Percentiles rank a stretch among this genome's conserved stretches.
phyloP scores from a whole-genome alignment of 64 coral and sea anemone genomes.

The Dendronephthya gigantea region DNA sequence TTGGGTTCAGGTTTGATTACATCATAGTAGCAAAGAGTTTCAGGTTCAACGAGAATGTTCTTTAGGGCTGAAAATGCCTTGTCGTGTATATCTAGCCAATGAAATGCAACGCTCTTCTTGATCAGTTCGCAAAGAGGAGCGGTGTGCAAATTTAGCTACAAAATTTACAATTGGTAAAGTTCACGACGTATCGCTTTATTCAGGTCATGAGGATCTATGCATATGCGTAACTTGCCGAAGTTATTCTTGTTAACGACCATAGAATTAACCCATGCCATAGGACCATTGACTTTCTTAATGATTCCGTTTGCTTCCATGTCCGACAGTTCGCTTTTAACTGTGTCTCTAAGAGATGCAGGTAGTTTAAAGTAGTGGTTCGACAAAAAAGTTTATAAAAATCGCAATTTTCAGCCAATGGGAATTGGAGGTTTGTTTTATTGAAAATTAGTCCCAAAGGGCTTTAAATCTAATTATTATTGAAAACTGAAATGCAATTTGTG shows the following conservation, averaged over 20 bases:
- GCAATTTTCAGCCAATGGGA: no score
- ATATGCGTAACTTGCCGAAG: constrained; percentile 32
- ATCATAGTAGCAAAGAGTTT: constrained; percentile 1
- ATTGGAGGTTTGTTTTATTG: no score
- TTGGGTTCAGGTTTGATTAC: neutral
- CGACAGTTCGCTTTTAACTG: constrained; percentile 10
- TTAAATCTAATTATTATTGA: no score
- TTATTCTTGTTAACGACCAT: constrained; percentile 27
- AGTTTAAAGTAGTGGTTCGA: no score
- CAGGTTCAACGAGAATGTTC: neutral
- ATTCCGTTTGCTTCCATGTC: constrained; percentile 31
- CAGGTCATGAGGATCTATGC: constrained; percentile 45
- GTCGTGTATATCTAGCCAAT: neutral
- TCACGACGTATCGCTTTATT: constrained; percentile 41
- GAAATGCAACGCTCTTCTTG: neutral
- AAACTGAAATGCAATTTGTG: no score
- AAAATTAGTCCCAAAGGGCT: no score
- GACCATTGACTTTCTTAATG: constrained; percentile 3
- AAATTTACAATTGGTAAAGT: constrained; percentile 40
- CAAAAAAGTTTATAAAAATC: no score
- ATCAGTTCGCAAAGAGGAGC: neutral
- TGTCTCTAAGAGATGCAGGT: constrained; percentile 17
- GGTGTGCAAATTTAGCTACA: neutral
- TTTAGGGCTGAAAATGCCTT: neutral
- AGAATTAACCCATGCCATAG: constrained; percentile 45